Evolutionary conservation across 1,140 invertebrate genomes (phyloP).

Genomic region (Hyles euphorbiae): DNA sequence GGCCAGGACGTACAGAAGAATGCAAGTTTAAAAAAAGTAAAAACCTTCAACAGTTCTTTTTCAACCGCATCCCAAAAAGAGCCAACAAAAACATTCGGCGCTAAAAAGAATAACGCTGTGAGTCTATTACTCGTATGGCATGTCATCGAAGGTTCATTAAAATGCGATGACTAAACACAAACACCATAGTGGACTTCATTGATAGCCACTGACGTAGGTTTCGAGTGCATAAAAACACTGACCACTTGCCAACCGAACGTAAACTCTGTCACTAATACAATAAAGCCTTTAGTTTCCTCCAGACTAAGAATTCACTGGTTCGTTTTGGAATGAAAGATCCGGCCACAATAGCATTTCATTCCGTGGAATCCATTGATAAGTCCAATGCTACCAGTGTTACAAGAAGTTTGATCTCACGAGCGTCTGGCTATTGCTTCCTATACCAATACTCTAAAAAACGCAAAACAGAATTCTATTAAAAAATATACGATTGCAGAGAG

Average conservation of each 20-base stretch:
- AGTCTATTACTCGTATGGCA: constrained; percentile 72
- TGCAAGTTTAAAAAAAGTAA: constrained; percentile 40
- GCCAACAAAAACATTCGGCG: constrained; percentile 62
- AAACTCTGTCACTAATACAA: constrained; percentile 26
- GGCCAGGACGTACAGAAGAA: constrained; percentile 34
- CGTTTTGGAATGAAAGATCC: constrained; percentile 60
- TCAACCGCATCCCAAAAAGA: constrained; percentile 47
- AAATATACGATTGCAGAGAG: neutral
- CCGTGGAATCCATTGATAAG: constrained; percentile 74
- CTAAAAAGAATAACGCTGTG: constrained; percentile 69
- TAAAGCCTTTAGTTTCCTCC: constrained; percentile 28
- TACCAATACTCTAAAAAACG: constrained; percentile 19
- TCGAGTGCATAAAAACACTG: constrained; percentile 53
- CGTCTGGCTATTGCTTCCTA: constrained; percentile 50
- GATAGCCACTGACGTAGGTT: constrained; percentile 71
- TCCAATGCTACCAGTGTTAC: constrained; percentile 72
- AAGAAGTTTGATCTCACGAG: constrained; percentile 59
- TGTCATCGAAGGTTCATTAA: constrained; percentile 74
- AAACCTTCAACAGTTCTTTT: constrained; percentile 19
- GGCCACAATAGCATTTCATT: constrained; percentile 70
- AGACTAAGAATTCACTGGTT: constrained; percentile 39
- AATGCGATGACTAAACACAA: constrained; percentile 73
- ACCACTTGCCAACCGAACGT: constrained; percentile 25
- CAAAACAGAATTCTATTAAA: constrained; percentile 4
- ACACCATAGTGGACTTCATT: constrained; percentile 72